These are phyloP conservation scores for Epinephelus cyanopodus DNA, from an alignment of 2,113 vertebrate genomes.

Conservation along the genomic window DNA sequence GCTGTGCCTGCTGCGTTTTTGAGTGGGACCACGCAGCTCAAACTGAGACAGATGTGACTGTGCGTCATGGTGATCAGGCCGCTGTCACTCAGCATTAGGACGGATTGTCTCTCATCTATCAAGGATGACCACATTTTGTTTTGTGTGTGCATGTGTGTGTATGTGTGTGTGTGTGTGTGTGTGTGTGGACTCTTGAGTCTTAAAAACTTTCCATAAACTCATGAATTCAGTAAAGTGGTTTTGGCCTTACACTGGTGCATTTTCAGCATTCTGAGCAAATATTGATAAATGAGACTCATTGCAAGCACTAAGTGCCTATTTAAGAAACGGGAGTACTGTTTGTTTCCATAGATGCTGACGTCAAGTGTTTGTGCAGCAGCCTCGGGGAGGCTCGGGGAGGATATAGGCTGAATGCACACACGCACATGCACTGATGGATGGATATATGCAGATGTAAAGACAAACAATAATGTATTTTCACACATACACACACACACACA, in stretches of 20 bases:
- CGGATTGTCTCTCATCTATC: slow-evolving; percentile 32
- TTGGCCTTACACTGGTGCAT: background rate
- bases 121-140: slow-evolving; percentile 1
- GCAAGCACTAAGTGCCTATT: slow-evolving; percentile 9
- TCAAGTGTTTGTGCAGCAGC: slow-evolving; percentile 25
- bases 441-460: slow-evolving; percentile 5
- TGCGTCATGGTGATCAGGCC: slow-evolving; percentile 18
- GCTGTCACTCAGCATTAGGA: slow-evolving; percentile 49
- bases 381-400: slow-evolving; percentile 4
- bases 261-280: slow-evolving; percentile 18
- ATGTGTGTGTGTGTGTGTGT: too few relatives aligned
- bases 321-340: slow-evolving; percentile 1
- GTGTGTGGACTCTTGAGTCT: background rate
- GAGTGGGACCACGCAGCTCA: slow-evolving; percentile 12
- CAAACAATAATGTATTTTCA: background rate
- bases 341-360: slow-evolving; percentile 24
- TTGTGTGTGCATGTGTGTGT: background rate
- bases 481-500: background rate
- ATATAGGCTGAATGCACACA: background rate
- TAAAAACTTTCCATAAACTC: background rate
- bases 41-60: slow-evolving; percentile 7
- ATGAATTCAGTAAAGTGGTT: slow-evolving; percentile 11
- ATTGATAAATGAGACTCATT: slow-evolving; percentile 34
- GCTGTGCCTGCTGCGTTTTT: slow-evolving; percentile 26
- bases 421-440: slow-evolving; percentile 7